Evolutionary conservation across 2,888 invertebrate species (phyloP), one percentile per base, ranked within the genome.

Genomic region (Acanthosepion pharaonis): DNA sequence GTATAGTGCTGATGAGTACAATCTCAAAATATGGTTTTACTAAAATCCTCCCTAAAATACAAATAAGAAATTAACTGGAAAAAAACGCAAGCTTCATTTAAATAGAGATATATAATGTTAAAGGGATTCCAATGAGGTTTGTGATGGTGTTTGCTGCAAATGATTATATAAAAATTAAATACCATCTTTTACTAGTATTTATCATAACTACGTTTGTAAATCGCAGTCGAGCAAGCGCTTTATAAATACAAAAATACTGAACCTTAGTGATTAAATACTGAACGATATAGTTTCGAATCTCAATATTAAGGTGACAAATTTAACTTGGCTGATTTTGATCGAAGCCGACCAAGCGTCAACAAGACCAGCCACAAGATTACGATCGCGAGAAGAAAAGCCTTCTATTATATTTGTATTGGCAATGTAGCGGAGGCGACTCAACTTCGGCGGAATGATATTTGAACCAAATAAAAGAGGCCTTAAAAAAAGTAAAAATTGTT

Each of bases 331-430:
- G 78, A 78, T 78, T 78, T 18, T n/a, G 33, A n/a, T 78, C 78
- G 78, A 23, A 33, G n/a, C n/a, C 78, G n/a, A n/a, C n/a, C n/a
- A 33, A 42, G 42, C 78, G 78, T 78, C 78, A 78, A 33, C 78
- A 33, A 33, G 78, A n/a, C 78, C 78, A 78, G n/a, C n/a, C 0
- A 78, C n/a, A 23, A n/a, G 78, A n/a, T n/a, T n/a, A 78, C n/a
- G n/a, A 78, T 78, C n/a, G n/a, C n/a, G 9, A 33, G 78, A 78
- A 33, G 78, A n/a, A 78, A 78, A 11, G 59, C 59, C 5, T 59
- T 78, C n/a, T 78, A 78, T 78, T 78, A 78, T 78, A 78, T 78
- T 78, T 78, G n/a, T 78, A 78, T n/a, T 78, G 78, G n/a, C n/a
- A n/a, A 11, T 78, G 78, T 25, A 25, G 64, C 2, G 64, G 25